These are phyloP conservation scores for Eciton burchellii DNA, from an alignment of 1,140 invertebrate species.

Conservation along the genomic window DNA sequence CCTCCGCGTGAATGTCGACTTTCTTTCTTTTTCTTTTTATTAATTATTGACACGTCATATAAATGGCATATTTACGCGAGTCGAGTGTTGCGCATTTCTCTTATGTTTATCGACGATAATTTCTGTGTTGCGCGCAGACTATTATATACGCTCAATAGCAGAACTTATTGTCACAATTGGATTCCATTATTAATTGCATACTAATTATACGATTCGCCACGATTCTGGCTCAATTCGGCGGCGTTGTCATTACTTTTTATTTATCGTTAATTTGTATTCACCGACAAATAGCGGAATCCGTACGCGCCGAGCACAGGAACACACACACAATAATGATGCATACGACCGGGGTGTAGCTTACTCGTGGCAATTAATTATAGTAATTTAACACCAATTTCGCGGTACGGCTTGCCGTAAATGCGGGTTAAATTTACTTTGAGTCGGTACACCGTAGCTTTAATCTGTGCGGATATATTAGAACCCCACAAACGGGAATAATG, in stretches of 20 bases:
- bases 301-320: not conserved
- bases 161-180: not conserved
- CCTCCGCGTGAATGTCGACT: no score
- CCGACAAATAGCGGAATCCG: not conserved
- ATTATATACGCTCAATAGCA: no score
- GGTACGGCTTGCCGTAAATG: slow-evolving; percentile 44
- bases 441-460: slow-evolving; percentile 48
- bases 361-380: slow-evolving; percentile 57
- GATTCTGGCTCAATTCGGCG: not conserved
- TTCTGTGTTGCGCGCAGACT: no score
- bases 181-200: not conserved
- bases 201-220: not conserved
- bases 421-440: slow-evolving; percentile 59
- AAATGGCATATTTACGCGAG: no score
- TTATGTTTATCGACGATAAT: no score
- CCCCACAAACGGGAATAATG: slow-evolving; percentile 40
- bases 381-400: slow-evolving; percentile 42
- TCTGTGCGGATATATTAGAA: slow-evolving; percentile 49
- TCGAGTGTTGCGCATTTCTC: no score
- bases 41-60: no score
- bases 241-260: not conserved
- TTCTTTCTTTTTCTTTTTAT: no score
- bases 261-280: slow-evolving; percentile 1
- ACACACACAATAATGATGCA: slow-evolving; percentile 24
- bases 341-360: slow-evolving; percentile 37